Evolutionary conservation across 2,888 invertebrate genomes (phyloP), one percentile per base, ranked within the genome.

Genomic region (Beris morrisii): DNA sequence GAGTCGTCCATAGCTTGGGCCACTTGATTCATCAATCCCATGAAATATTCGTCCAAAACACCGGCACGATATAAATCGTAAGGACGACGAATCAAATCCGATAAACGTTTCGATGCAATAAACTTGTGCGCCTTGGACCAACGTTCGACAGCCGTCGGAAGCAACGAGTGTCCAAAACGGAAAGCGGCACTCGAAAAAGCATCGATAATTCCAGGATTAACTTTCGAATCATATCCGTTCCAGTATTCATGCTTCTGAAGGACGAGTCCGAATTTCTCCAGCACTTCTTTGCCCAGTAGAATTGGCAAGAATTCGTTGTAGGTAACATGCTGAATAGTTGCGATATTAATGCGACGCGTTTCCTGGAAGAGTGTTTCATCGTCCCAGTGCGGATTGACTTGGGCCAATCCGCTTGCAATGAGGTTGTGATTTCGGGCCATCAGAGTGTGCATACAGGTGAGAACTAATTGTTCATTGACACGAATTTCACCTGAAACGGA

Each of bases 61-160:
- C 95, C 94, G 15, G 95, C 93, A 75, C 94, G 85, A 81, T 95
- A 95, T 71, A 95, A 82, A 79, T 95, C 94, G 77, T 90, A 94
- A 0, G 95, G 95, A 74, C 93, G 87, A 73, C 94, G 87, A 75
- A 95, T 93, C 66, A 95, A 84, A 76, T 94, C 93, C 0, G 94
- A 93, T 57, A 95, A 82, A 73, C 94, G 86, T 77, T 93, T 93
- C 0, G 94, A 94, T 70, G 94, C 95, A 71, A 95, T 93, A 76
- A 95, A 95, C 82, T 95, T 95, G 78, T 95, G 95, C 30, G 93
- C 93, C 82, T 95, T 95, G 65, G 94, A 95, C 93, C 95, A 95
- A 76, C 95, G 86, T 79, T 95, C 95, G 4, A 95, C 91, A 30
- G 93, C 92, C 2, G 94, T 94, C 9, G 95, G 95, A 69, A 95